These are phyloP conservation scores for Drosophila nr. medialis DNA, from an alignment of 2,888 invertebrate species.

Conservation along the genomic window DNA sequence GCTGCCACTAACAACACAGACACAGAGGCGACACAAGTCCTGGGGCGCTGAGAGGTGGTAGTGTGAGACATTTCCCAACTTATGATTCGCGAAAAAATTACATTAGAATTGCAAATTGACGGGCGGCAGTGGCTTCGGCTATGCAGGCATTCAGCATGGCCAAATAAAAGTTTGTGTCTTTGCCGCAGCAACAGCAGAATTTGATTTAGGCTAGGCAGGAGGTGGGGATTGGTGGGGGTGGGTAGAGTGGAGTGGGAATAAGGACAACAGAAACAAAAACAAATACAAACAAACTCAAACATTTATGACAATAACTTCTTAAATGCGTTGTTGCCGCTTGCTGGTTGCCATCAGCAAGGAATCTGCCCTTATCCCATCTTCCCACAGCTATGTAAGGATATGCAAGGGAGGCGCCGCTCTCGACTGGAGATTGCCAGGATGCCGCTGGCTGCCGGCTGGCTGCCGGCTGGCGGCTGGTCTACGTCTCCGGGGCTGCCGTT, in stretches of 20 bases:
- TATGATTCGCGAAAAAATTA: slow-evolving; percentile 82
- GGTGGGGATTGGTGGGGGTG: not conserved
- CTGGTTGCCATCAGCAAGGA: slow-evolving; percentile 40
- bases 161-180: slow-evolving; percentile 77
- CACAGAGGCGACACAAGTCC: slow-evolving; percentile 38
- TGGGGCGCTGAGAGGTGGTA: slow-evolving; percentile 1
- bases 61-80: slow-evolving; percentile 67
- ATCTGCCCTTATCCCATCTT: slow-evolving; percentile 18
- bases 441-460: slow-evolving; percentile 5
- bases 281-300: slow-evolving; percentile 72
- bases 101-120: slow-evolving; percentile 83
- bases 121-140: slow-evolving; percentile 37
- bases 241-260: not conserved
- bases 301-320: slow-evolving; percentile 82
- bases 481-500: slow-evolving; percentile 71
- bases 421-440: slow-evolving; percentile 15
- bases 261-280: slow-evolving; percentile 20
- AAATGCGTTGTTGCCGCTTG: slow-evolving; percentile 72
- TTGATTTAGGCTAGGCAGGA: slow-evolving; percentile 41
- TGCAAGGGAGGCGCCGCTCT: slow-evolving; percentile 37
- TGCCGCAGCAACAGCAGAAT: slow-evolving; percentile 48
- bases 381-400: slow-evolving; percentile 54
- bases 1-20: slow-evolving; percentile 16
- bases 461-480: slow-evolving; percentile 45
- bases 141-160: slow-evolving; percentile 62